Evolutionary conservation across 2,888 invertebrate species (phyloP), one percentile per base, ranked within the genome.

Genomic region (Podotricha telesiphe): DNA sequence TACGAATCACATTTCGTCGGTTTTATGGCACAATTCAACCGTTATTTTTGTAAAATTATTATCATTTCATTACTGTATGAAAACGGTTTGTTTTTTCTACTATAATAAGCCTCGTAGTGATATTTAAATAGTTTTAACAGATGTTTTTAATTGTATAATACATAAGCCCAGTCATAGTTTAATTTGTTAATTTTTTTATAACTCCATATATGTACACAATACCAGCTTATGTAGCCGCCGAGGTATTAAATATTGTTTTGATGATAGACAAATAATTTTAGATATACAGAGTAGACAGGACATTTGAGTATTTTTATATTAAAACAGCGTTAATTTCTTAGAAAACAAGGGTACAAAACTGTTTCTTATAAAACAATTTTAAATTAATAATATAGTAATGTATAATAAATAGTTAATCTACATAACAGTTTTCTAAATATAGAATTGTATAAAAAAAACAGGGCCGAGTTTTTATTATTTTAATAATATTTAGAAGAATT

Each of bases 131-230:
- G 13, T 45, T 67, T 61, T 67, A 61, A 51, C 19, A 34, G 45
- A 53, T 51, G 11, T 55, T 45, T 62, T 61, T 45, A 61, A 34
- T 67, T 62, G 53, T 67, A 45, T 67, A 53, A 45, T 50, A 15
- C 42, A 51, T 59, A 62, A 62, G 47, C 51, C 61, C 67, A 67
- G 67, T 67, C 67, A 61, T 62, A 67, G 51, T 62, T 47, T 67
- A 53, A 53, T 17, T 67, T 67, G 61, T 67, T 20, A 55, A 45
- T 47, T 34, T 34, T 37, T 42, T 20, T 61, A 20, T 61, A 45
- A 55, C 20, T 40, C 47, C 51, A 42, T 1, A 51, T 42, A 22
- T 40, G 47, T 53, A 28, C 17, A 65, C 22, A 47, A 56, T 40
- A 59, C 19, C 22, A 59, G 42, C 17, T 28, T 50, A 51, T 40